A percentile compares a stretch with the other conserved stretches of the same genome.
These are phyloP conservation scores for Leptosomus discolor DNA, from an alignment of 2,113 vertebrate genomes.

Conservation along the genomic window DNA sequence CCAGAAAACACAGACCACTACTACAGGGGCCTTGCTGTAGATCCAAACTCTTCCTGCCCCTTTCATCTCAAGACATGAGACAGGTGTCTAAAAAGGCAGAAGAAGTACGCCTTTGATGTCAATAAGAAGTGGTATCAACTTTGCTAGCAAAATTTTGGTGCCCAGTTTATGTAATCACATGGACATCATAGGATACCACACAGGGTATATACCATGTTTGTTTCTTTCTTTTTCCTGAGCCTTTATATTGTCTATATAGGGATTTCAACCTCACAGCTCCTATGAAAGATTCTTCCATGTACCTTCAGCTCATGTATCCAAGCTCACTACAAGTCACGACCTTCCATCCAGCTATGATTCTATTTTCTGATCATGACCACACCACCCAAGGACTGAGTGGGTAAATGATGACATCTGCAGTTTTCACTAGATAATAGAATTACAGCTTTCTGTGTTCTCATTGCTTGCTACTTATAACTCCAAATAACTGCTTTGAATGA, in stretches of 20 bases:
- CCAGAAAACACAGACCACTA: not conserved
- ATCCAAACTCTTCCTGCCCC: not conserved
- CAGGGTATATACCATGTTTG: not conserved
- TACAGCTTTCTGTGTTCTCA: not conserved
- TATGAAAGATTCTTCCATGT: not conserved
- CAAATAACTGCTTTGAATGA: not conserved
- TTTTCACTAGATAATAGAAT: not conserved
- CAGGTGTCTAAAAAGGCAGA: not conserved
- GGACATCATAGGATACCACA: not conserved
- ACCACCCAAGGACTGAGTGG: fast-evolving
- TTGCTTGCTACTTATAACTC: not conserved
- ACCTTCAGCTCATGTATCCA: not conserved
- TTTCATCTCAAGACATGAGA: not conserved
- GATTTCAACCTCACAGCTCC: not conserved
- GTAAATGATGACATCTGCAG: not conserved
- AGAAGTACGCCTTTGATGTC: not conserved
- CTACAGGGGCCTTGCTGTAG: not conserved
- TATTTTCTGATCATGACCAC: not conserved
- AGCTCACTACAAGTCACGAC: not conserved
- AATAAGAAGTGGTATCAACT: not conserved
- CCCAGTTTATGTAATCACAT: not conserved
- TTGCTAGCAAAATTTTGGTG: not conserved
- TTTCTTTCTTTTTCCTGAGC: not conserved
- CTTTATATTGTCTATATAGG: not conserved
- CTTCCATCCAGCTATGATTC: not conserved